Conservation (phyloP, 2,888 invertebrate genomes). For the Eubasilissa splendida region DNA sequence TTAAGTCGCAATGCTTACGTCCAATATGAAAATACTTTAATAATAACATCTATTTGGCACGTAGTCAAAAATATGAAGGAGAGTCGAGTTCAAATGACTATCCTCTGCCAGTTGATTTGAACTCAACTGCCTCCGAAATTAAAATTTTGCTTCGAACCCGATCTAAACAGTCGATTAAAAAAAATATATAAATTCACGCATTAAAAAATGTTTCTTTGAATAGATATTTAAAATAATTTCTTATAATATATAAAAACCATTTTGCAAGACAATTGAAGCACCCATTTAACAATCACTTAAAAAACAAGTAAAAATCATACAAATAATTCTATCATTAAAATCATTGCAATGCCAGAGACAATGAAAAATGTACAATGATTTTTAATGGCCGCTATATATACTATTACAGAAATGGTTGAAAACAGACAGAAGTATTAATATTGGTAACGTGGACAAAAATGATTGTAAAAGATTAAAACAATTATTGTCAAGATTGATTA, state of each 20-base stretch:
- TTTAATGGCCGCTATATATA: not conserved
- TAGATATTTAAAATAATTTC: not conserved
- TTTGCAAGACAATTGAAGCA: not conserved
- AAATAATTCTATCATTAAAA: no score
- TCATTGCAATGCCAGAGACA: not conserved
- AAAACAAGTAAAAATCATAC: constrained; percentile 1
- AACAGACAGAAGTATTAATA: not conserved
- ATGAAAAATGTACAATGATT: no score
- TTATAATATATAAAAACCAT: constrained; percentile 5
- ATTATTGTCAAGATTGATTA: no score
- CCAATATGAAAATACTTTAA: no score
- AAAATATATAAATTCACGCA: not conserved
- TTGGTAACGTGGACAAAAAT: no score
- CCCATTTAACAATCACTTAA: constrained; percentile 15
- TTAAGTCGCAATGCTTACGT: no score
- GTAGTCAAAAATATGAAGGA: no score
- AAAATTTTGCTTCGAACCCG: not conserved
- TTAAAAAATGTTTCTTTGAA: constrained; percentile 9
- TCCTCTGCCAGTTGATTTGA: no score
- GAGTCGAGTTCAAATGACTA: no score
- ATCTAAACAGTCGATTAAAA: no score
- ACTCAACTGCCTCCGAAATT: not conserved
- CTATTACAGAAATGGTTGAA: not conserved
- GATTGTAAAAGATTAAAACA: no score
- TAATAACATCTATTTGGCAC: no score